phyloP scores from a whole-genome alignment of 2,888 invertebrate genomes.

The Troides aeacus region DNA sequence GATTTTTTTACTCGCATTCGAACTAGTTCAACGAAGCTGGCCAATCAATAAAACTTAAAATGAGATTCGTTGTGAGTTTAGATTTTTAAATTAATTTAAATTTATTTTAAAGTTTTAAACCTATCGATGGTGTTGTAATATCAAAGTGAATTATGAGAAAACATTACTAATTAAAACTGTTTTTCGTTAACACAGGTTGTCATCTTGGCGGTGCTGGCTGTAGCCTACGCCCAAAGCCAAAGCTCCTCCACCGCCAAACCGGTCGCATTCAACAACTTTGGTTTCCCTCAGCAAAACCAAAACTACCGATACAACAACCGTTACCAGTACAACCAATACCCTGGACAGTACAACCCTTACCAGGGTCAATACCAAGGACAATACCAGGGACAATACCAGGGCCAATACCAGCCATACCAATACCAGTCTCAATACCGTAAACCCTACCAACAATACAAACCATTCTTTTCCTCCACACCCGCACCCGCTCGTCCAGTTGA shows the following conservation, averaged over 20 bases:
- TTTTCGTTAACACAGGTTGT: constrained; percentile 36
- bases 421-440: constrained; percentile 31
- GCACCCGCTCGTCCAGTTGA: constrained; percentile 24
- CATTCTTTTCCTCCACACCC: constrained; percentile 31
- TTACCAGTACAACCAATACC: constrained; percentile 30
- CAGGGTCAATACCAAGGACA: constrained; percentile 28
- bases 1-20: constrained; percentile 68
- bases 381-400: constrained; percentile 31
- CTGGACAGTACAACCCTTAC: constrained; percentile 31
- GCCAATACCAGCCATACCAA: constrained; percentile 28
- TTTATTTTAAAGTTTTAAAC: constrained; percentile 4
- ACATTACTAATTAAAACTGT: neutral
- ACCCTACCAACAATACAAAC: constrained; percentile 32
- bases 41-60: constrained; percentile 44
- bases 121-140: too few species aligned
- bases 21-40: constrained; percentile 70
- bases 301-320: constrained; percentile 34
- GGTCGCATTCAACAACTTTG: constrained; percentile 29
- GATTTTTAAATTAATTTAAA: constrained; percentile 25
- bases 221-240: constrained; percentile 53
- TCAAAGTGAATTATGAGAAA: constrained; percentile 10
- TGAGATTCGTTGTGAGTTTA: constrained; percentile 67
- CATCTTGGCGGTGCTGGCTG: constrained; percentile 55
- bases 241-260: constrained; percentile 25
- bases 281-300: constrained; percentile 31